These are phyloP conservation scores for Sebastes kiyomatsui DNA, from an alignment of 2,797 vertebrate genomes.

Conservation along the genomic window DNA sequence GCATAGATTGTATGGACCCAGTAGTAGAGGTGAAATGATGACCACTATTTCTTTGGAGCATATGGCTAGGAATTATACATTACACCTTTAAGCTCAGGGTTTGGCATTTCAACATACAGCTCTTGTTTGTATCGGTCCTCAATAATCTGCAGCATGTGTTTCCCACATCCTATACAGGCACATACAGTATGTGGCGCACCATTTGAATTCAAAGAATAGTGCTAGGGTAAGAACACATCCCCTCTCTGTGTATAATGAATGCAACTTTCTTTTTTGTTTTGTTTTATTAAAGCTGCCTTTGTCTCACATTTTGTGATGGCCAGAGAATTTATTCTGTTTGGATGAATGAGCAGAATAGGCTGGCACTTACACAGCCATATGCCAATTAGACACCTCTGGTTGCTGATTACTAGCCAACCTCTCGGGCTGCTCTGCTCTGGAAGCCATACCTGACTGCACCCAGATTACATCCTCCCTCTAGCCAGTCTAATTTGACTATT, in stretches of 20 bases:
- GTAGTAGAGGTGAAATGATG: not conserved
- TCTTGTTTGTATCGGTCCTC: not conserved
- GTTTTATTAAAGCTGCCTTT: constrained; percentile 18
- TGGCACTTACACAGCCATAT: constrained; percentile 52
- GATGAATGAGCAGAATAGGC: constrained; percentile 54
- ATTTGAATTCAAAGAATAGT: not conserved
- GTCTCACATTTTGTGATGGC: constrained; percentile 28
- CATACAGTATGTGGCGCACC: not conserved
- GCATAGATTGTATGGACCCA: not conserved
- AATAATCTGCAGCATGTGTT: not conserved
- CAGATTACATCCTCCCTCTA: constrained; percentile 61
- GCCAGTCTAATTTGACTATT: constrained; percentile 66
- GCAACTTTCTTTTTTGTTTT: not conserved
- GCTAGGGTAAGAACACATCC: not conserved
- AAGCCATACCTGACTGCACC: constrained; percentile 74
- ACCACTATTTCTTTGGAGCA: not conserved
- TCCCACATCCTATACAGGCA: not conserved
- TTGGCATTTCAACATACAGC: constrained; percentile 5
- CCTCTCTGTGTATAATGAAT: constrained; percentile 7
- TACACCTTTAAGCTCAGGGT: not conserved
- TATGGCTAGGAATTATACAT: not conserved
- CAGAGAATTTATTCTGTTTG: constrained; percentile 48
- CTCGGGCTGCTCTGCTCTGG: constrained; percentile 42
- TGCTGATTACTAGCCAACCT: constrained; percentile 63
- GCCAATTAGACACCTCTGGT: constrained; percentile 71